Evolutionary conservation across 2,797 vertebrate genomes (phyloP).

Genomic region (Eulemur rubriventer): DNA sequence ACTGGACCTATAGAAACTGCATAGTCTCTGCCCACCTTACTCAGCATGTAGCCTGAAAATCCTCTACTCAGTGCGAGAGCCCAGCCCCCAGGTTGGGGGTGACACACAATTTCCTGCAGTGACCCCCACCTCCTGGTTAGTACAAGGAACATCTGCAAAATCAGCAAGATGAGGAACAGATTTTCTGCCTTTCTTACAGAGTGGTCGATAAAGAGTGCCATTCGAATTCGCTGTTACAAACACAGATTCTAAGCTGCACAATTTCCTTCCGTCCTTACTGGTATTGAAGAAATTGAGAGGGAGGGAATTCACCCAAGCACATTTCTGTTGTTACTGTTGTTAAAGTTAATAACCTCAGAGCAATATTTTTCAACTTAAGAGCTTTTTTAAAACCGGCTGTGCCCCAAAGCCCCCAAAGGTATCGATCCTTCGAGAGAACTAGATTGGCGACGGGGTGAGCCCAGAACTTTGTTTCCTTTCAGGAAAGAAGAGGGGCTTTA

Average conservation of each 20-base stretch:
- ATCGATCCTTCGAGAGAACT: background rate
- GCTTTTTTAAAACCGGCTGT: background rate
- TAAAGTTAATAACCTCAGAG: background rate
- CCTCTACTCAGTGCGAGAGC: background rate
- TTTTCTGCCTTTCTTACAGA: background rate
- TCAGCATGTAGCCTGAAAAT: rapidly evolving
- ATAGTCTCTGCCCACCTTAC: rapidly evolving
- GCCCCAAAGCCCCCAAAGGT: background rate
- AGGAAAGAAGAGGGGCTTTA: background rate
- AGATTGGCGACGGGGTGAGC: background rate
- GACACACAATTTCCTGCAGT: background rate
- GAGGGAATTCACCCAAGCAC: background rate
- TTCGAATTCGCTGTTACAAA: background rate
- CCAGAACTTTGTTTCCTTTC: background rate
- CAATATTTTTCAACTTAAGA: background rate
- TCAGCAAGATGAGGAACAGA: background rate
- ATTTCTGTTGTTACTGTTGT: background rate
- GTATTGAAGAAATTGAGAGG: background rate
- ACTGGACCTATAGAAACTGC: rapidly evolving
- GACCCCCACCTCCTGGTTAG: background rate
- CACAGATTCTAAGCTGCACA: background rate
- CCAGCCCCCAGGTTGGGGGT: background rate
- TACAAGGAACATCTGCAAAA: background rate
- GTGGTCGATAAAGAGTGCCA: rapidly evolving
- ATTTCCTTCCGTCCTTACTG: background rate